A percentile compares a stretch with the other conserved stretches of the same genome.
Evolutionary conservation across 2,797 vertebrate genomes (phyloP).

Genomic region (Acanthopagrus latus): DNA sequence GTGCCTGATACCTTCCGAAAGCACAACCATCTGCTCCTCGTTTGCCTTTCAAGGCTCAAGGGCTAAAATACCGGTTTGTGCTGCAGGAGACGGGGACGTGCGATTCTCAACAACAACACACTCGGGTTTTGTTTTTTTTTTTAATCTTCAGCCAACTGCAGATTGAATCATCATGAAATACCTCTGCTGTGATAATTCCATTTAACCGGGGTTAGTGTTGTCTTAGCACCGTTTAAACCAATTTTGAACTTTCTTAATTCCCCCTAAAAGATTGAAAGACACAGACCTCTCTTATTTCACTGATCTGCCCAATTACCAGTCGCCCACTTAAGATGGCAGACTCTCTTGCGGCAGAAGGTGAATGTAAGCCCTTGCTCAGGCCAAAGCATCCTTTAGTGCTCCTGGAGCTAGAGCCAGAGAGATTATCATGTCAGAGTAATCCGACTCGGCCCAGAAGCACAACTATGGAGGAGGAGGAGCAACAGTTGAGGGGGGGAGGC

Average conservation of each 20-base stretch:
- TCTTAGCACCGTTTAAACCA: slow-evolving; percentile 71
- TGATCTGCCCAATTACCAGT: slow-evolving; percentile 67
- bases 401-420: slow-evolving; percentile 79
- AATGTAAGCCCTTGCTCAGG: slow-evolving; percentile 79
- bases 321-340: slow-evolving; percentile 76
- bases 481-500: slow-evolving; percentile 77
- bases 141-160: slow-evolving; percentile 69
- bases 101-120: slow-evolving; percentile 70
- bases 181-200: slow-evolving; percentile 70
- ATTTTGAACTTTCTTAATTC: slow-evolving; percentile 76
- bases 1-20: slow-evolving; percentile 75
- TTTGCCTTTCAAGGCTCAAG: slow-evolving; percentile 76
- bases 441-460: slow-evolving; percentile 82
- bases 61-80: slow-evolving; percentile 74
- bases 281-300: slow-evolving; percentile 43
- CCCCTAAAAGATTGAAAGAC: slow-evolving; percentile 74
- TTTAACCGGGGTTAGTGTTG: slow-evolving; percentile 49
- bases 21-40: slow-evolving; percentile 84
- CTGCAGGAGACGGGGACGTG: slow-evolving; percentile 68
- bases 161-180: slow-evolving; percentile 63
- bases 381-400: slow-evolving; percentile 84
- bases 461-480: slow-evolving; percentile 84
- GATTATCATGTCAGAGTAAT: slow-evolving; percentile 87
- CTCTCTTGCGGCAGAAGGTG: slow-evolving; percentile 80
- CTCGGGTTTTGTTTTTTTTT: no score